Conservation (phyloP, 2,797 vertebrate species). For the Emydoidea blandingii region DNA sequence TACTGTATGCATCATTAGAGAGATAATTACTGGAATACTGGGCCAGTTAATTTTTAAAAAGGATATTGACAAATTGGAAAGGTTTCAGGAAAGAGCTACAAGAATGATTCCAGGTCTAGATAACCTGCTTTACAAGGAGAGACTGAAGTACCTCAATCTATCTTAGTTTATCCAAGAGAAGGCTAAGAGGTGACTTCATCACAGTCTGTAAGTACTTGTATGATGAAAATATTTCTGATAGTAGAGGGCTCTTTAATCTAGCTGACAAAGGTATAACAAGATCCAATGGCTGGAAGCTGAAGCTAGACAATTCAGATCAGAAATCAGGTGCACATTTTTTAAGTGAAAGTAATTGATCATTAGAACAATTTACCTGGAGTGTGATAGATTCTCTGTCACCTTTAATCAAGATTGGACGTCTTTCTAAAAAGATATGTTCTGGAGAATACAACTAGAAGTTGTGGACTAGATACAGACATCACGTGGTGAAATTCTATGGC, state of each 20-base stretch:
- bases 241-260: not conserved
- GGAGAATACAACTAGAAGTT: not conserved
- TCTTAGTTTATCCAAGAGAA: not conserved
- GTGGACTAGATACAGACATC: not conserved
- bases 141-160: not conserved
- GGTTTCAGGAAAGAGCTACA: not conserved
- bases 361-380: not conserved
- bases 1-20: accelerated
- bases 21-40: not conserved
- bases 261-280: not conserved
- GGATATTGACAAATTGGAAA: not conserved
- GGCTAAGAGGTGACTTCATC: not conserved
- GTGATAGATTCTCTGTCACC: not conserved
- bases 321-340: not conserved
- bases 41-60: not conserved
- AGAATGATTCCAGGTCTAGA: not conserved
- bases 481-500: not conserved
- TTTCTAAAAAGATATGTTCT: not conserved
- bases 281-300: not conserved
- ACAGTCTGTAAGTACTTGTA: not conserved
- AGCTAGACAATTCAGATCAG: not conserved
- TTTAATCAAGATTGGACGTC: not conserved
- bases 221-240: not conserved
- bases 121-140: not conserved
- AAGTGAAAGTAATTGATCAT: not conserved